Evolutionary conservation across 2,888 invertebrate species (phyloP), one percentile per base, ranked within the genome.

Genomic region (Drosophila suboccidentalis): DNA sequence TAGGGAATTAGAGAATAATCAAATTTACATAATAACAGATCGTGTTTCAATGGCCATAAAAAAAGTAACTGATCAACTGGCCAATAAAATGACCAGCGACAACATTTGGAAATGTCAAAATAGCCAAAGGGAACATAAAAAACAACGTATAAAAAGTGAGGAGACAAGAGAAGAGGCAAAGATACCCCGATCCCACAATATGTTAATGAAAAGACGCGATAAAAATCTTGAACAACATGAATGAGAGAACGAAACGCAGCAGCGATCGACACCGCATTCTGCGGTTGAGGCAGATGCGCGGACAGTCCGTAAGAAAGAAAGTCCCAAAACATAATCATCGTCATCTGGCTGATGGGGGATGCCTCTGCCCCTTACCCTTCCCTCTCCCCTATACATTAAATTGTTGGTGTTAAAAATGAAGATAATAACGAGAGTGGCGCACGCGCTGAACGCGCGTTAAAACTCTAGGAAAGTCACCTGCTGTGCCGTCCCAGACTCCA

Each of bases 11-110:
- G 76, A 66, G 67, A 85, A 90, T 84, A 86, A 87, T 90, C 71
- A 87, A 87, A 87, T 87, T 77, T 82, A 89, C 86, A 90, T 87
- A 86, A 90, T 90, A 89, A 82, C 86, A 79, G 90, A 85, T 87
- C 90, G 67, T 57, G 69, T 87, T 90, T 83, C 84, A 57, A 62
- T 53, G 38, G 51, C 57, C 29, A 36, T 43, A 29, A 47, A 46
- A 22, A 26, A 26, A 26, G 26, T 26, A 26, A 26, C 41, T 26
- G 61, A 59, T 47, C 58, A 58, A 59, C 55, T 69, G 75, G 75
- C 57, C 57, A 61, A 75, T 69, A 59, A 62, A 69, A 67, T 58
- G 57, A 60, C 13, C 58, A 50, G 54, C 78, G 75, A 87, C 84
- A 90, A 75, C 87, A 83, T 84, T 85, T 87, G 80, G 73, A 71